Evolutionary conservation across 1,140 invertebrate species (phyloP), one percentile per base, ranked within the genome.

Genomic region (Drosophila virilis): DNA sequence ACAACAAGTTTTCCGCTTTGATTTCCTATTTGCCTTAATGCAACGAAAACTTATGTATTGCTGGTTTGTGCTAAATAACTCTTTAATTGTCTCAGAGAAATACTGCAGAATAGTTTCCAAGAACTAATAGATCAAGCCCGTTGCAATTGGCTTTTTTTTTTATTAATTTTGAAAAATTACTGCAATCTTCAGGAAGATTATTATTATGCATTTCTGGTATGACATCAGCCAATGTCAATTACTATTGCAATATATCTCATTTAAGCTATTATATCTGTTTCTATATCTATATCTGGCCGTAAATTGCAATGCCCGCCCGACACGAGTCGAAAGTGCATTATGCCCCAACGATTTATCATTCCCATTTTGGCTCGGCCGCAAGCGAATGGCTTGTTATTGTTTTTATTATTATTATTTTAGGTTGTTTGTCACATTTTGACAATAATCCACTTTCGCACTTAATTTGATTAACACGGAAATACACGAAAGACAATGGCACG

Each of bases 371-470:
- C 42, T 62, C 67, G 64, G 64, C 50, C 58, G 35, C 55, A 62
- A 51, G 13, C 13, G 59, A 60, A 69, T 52, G 42, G 13, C 35
- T 48, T 55, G 13, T 37, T 55, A 10, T 37, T 22, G 50, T 48
- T 55, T 48, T 55, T 51, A 0, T 40, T 58, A 15, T 48, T 71
- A 38, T 43, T 62, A 28, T 66, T 58, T 35, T 46, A 71, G 17
- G 62, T 69, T 77, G 50, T n/a, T 37, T 70, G 78, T 80, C 78
- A 77, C 74, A 81, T 74, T 79, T 76, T 59, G 64, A 74, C 64
- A 80, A 80, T 79, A 74, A 77, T 80, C 74, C 62, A 74, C 57
- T 74, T 80, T 59, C 74, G 77, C 80, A 84, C 73, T 80, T 76
- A 74, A 84, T 80, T 66, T 50, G 54, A 58, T 64, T 32, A 70